Evolutionary conservation across 2,888 invertebrate species (phyloP).

Genomic region (Acrocyrtus sp.): DNA sequence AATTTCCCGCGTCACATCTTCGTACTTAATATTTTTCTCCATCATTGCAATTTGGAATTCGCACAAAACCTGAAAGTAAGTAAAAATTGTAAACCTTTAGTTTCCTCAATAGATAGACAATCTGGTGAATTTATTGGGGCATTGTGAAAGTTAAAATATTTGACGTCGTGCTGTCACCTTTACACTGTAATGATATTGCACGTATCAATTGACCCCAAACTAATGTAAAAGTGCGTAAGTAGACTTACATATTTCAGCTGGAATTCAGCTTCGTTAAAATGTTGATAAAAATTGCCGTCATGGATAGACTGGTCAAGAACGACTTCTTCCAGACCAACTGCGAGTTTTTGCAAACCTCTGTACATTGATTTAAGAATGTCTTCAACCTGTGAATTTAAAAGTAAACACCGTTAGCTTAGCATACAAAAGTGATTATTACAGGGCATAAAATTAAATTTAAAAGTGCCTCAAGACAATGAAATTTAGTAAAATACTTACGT

Average conservation of each 20-base stretch:
- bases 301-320: constrained; percentile 72
- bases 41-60: constrained; percentile 74
- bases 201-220: constrained; percentile 32
- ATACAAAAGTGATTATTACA: too few relatives aligned
- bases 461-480: too few relatives aligned
- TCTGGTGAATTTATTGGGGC: too few relatives aligned
- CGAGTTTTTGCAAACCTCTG: constrained; percentile 76
- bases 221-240: too few relatives aligned
- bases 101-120: too few relatives aligned
- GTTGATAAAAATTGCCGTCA: constrained; percentile 67
- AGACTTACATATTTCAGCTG: constrained; percentile 71
- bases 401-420: too few relatives aligned
- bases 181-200: too few relatives aligned
- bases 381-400: constrained; percentile 68
- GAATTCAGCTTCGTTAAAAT: constrained; percentile 73
- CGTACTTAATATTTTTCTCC: constrained; percentile 69
- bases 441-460: too few relatives aligned
- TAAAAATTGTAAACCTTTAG: constrained; percentile 10
- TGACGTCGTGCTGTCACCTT: too few relatives aligned
- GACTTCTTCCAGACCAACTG: constrained; percentile 77
- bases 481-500: constrained; percentile 66
- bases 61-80: constrained; percentile 72
- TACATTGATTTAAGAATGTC: constrained; percentile 72
- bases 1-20: constrained; percentile 65
- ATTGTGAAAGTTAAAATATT: too few relatives aligned